Conservation (phyloP, 2,113 vertebrate species). For the Alectura lathami region DNA sequence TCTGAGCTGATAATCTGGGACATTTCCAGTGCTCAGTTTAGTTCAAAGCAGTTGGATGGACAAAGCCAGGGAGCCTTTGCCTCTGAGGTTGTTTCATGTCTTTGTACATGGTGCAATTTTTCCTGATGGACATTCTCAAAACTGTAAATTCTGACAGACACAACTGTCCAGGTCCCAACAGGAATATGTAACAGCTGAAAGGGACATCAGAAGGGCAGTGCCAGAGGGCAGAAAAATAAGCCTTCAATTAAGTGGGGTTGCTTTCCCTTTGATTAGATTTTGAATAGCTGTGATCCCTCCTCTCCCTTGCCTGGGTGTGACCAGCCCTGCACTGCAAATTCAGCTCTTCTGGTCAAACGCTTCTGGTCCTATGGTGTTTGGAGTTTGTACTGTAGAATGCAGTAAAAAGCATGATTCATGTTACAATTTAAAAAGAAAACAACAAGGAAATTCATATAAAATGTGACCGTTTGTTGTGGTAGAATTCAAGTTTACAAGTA, state of each 20-base stretch:
- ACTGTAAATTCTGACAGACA: neutral
- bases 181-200: neutral
- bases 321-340: neutral
- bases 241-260: neutral
- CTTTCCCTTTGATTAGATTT: neutral
- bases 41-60: neutral
- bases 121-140: neutral
- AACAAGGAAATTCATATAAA: constrained; percentile 21
- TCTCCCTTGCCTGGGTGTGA: neutral
- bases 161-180: neutral
- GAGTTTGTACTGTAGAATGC: constrained; percentile 29
- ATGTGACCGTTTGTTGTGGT: neutral
- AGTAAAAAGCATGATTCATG: constrained; percentile 46
- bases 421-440: neutral
- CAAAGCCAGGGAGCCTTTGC: neutral
- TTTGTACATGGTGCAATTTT: neutral
- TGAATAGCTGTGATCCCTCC: neutral
- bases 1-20: neutral
- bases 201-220: neutral
- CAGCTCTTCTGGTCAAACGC: neutral
- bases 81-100: neutral
- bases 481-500: constrained; percentile 8
- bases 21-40: neutral
- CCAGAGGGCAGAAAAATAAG: neutral
- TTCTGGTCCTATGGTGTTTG: neutral